Conservation (phyloP, 2,888 invertebrate genomes). For the Heliconius sara region DNA sequence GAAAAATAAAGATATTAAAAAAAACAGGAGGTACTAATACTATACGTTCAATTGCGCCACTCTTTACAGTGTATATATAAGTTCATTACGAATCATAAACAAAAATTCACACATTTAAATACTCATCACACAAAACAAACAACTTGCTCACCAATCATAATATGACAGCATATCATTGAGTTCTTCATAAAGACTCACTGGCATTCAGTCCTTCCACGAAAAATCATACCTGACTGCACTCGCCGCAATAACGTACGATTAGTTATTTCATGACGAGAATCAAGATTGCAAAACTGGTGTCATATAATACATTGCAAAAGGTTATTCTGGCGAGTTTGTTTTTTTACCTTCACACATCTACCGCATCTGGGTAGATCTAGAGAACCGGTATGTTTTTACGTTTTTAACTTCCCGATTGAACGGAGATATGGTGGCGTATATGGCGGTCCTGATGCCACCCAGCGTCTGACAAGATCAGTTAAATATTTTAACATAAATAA, state of each 20-base stretch:
- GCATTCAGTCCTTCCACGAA: constrained; percentile 35
- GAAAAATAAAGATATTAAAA: too few species aligned
- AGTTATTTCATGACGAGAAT: constrained; percentile 21
- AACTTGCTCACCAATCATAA: not conserved
- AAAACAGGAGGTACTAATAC: too few species aligned
- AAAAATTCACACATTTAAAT: not conserved
- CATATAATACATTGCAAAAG: constrained; percentile 22
- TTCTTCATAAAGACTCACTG: constrained; percentile 17
- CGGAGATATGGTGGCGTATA: not conserved
- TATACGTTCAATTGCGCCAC: too few species aligned
- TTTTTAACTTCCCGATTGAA: not conserved
- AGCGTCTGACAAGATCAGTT: not conserved
- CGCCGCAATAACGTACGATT: constrained; percentile 15
- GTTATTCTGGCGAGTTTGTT: constrained; percentile 22
- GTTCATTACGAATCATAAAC: not conserved
- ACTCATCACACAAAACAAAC: not conserved
- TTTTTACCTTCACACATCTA: constrained; percentile 11
- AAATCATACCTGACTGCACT: constrained; percentile 27
- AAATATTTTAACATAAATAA: not conserved
- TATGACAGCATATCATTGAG: constrained; percentile 7
- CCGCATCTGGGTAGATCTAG: constrained; percentile 8
- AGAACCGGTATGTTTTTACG: not conserved
- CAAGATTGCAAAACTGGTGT: constrained; percentile 25
- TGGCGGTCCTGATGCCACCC: not conserved
- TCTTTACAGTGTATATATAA: too few species aligned